These are phyloP conservation scores for Torymus texanus DNA, from an alignment of 2,888 invertebrate species.

Conservation along the genomic window DNA sequence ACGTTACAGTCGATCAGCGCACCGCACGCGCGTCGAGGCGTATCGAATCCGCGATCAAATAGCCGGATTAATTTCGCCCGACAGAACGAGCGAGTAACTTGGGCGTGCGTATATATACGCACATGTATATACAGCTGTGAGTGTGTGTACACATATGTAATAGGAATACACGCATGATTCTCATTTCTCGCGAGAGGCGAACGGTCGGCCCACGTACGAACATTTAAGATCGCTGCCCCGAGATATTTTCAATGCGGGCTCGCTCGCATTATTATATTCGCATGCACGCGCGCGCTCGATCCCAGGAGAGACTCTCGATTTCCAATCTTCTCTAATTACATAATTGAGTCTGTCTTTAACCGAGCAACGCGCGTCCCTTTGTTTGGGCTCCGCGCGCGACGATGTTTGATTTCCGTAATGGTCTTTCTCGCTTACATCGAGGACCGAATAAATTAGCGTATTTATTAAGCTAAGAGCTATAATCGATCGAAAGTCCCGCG, in stretches of 20 bases:
- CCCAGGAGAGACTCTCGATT: slow-evolving; percentile 23
- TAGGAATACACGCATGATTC: neutral
- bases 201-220: slow-evolving; percentile 15
- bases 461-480: too few relatives aligned
- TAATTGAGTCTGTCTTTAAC: slow-evolving; percentile 8
- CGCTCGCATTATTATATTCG: slow-evolving; percentile 26
- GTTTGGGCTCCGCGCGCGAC: too few relatives aligned
- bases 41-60: slow-evolving; percentile 41
- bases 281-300: neutral
- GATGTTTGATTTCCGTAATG: too few relatives aligned
- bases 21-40: slow-evolving; percentile 17
- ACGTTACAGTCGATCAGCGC: slow-evolving; percentile 42
- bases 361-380: neutral
- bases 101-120: neutral
- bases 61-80: slow-evolving; percentile 35
- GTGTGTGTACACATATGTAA: neutral
- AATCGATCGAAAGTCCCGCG: too few relatives aligned
- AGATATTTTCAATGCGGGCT: slow-evolving; percentile 31
- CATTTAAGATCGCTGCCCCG: slow-evolving; percentile 21
- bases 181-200: slow-evolving; percentile 10
- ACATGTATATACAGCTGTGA: neutral
- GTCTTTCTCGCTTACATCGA: too few relatives aligned
- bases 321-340: slow-evolving; percentile 37
- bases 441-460: too few relatives aligned
- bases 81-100: neutral